These are phyloP conservation scores for Astropecten irregularis DNA, from an alignment of 53 echinoderm and acorn worm genomes.

Conservation along the genomic window DNA sequence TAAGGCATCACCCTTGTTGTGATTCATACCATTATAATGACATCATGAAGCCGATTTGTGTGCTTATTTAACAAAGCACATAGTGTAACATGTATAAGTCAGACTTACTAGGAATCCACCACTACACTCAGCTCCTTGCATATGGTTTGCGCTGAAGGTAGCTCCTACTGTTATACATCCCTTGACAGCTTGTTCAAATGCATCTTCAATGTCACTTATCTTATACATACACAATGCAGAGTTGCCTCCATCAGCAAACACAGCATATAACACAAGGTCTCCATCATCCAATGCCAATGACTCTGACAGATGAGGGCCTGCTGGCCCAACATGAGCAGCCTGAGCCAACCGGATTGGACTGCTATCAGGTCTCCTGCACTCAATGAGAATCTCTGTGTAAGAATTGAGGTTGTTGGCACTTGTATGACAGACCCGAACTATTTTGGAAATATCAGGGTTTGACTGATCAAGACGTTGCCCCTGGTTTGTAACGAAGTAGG, in stretches of 20 bases:
- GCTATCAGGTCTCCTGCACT: conserved; percentile 23
- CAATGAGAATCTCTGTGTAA: conserved; percentile 68
- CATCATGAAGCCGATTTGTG: too few species aligned
- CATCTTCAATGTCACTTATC: conserved; percentile 51
- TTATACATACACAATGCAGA: conserved; percentile 67
- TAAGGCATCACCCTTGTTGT: too few species aligned
- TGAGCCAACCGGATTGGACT: conserved; percentile 29
- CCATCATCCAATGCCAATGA: conserved; percentile 14
- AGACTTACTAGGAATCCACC: too few species aligned
- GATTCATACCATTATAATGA: too few species aligned
- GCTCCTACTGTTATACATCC: too few species aligned
- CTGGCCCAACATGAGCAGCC: conserved; percentile 63
- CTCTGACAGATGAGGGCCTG: conserved; percentile 58
- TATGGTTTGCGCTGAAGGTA: too few species aligned
- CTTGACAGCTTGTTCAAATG: conserved; percentile 25
- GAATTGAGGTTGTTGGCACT: conserved; percentile 2
- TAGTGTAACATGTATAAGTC: too few species aligned
- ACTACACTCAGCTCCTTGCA: too few species aligned
- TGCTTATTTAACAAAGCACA: too few species aligned
- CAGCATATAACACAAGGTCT: conserved; percentile 59
- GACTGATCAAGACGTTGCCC: neutral
- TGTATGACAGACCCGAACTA: conserved; percentile 40
- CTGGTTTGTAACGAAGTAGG: conserved; percentile 35
- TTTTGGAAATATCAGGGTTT: conserved; percentile 19
- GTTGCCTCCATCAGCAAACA: conserved; percentile 40